Base-by-base conservation (phyloP, 2,888 invertebrate species). In the Drosophila tanythrix region DNA sequence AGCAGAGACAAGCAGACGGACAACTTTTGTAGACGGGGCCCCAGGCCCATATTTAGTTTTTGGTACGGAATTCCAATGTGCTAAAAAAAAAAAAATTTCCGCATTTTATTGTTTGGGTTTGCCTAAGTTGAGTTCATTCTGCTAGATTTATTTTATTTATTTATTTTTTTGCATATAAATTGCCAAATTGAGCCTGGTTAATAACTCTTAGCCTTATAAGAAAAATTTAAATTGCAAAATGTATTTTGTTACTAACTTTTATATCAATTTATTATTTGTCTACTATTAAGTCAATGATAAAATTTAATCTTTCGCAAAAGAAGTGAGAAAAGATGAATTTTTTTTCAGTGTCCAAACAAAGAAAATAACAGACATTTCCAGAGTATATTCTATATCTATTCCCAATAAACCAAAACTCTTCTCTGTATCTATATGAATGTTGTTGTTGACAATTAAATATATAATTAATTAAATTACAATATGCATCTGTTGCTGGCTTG, bases 31-130 rank as follows among this genome's bases (percentile, higher is more conserved):
- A 29, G 25, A 25, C 31, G 27, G 27, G 36, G 43, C n/a, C 55
- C 50, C 50, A 50, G 36, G 50, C 53, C 61, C 78, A 64, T 67
- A 18, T 65, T 18, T 51, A n/a, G 51, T 25, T 67, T 52, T 67
- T 55, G 53, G n/a, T 52, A 48, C 27, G 67, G 83, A 82, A 85
- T 82, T 76, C 59, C 59, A 82, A 81, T 82, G 70, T 38, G 64
- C 48, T 40, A 58, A 18, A 63, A 38, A 38, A 50, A 50, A 10
- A n/a, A n/a, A 64, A 67, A 65, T 68, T 76, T 80, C 72, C 81
- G 81, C 72, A 64, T 68, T 71, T 5, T 57, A 38, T 62, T 38
- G 46, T 51, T 56, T 56, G 13, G n/a, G 25, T 6, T 46, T 25
- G 46, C 50, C 51, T 27, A 57, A 38, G 31, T 59, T 21, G 48